Percentiles rank a stretch among this genome's conserved stretches.
Evolutionary conservation across 92 coral and sea anemone species (phyloP).

Genomic region (Scolanthus callimorphus): DNA sequence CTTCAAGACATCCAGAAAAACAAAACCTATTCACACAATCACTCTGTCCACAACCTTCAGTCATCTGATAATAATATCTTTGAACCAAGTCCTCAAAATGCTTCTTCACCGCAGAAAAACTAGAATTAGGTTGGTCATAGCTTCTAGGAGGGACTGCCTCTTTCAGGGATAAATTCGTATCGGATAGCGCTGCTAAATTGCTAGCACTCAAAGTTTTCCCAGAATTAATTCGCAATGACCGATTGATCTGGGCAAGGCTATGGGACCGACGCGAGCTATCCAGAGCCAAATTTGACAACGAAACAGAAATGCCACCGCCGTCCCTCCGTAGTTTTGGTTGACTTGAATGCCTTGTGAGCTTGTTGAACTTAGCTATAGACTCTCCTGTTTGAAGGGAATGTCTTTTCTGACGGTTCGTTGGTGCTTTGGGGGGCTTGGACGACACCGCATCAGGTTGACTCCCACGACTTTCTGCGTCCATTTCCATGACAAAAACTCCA

Average conservation of each 20-base stretch:
- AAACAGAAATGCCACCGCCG: slow-evolving; percentile 36
- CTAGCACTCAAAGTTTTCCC: slow-evolving; percentile 91
- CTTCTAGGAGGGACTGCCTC: slow-evolving; percentile 78
- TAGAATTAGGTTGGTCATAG: slow-evolving; percentile 75
- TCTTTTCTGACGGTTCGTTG: slow-evolving; percentile 50
- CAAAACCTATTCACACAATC: slow-evolving; percentile 83
- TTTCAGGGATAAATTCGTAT: slow-evolving; percentile 75
- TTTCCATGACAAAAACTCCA: slow-evolving; percentile 15
- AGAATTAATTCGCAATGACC: slow-evolving; percentile 44
- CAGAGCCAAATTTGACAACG: slow-evolving; percentile 47
- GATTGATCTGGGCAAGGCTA: slow-evolving; percentile 63
- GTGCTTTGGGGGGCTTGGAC: slow-evolving; percentile 64
- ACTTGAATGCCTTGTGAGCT: slow-evolving; percentile 74
- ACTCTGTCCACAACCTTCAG: slow-evolving; percentile 82
- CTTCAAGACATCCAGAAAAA: slow-evolving; percentile 49
- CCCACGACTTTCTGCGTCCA: slow-evolving; percentile 17
- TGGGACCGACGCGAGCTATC: slow-evolving; percentile 47
- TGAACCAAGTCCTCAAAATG: slow-evolving; percentile 75
- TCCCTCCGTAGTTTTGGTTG: slow-evolving; percentile 75
- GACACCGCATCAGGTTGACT: slow-evolving; percentile 48
- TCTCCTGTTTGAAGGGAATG: slow-evolving; percentile 71
- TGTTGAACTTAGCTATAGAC: slow-evolving; percentile 60
- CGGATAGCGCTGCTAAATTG: slow-evolving; percentile 90
- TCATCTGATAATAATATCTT: slow-evolving; percentile 77
- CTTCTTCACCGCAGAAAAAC: slow-evolving; percentile 57